Evolutionary conservation across 2,888 invertebrate genomes (phyloP), one percentile per base, ranked within the genome.

Genomic region (Bedellia somnulentella): DNA sequence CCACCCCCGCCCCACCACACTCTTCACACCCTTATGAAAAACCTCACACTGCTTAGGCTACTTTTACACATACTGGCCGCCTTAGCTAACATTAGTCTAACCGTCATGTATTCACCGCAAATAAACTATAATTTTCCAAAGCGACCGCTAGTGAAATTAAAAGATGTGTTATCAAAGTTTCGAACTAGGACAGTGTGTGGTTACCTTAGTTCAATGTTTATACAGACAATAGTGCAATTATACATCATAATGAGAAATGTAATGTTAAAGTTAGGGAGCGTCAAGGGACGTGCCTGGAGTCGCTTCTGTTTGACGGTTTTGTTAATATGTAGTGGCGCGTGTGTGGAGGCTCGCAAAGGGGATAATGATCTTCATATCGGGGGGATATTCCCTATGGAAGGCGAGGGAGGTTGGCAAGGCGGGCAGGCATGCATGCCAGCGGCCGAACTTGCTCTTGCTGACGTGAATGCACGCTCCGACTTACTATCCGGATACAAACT

Each of bases 391-490:
- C 98, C 99, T 22, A 97, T 98, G 79, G 87, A 84, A 33, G 97
- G 94, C 29, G 88, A 92, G 52, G 93, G 95, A 29, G 96, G 96
- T 45, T 98, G 97, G 97, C 95, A 97, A 53, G 98, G 98, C 18
- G 98, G 98, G 3, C 92, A 93, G 81, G 97, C 97, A 6, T 99
- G 98, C 73, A 90, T 92, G 81, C 98, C 99, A 21, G 98, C 99
- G 25, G 97, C 97, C 34, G 85, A 90, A 57, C 83, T 99, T 71
- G 99, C 99, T 18, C 81, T 99, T 51, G 89, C 92, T 48, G 97
- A 98, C 71, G 95, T 99, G 43, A 99, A 98, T 78, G 85, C 83
- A 31, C 81, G 87, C 45, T 82, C 83, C 37, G 90, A 94, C 71
- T 81, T 98, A 45, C 78, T 98, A 49, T 91, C 93, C 29, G 94